Conservation (phyloP, 37 sponge, comb jelly and placozoan species). For the Mnemiopsis leidyi region DNA sequence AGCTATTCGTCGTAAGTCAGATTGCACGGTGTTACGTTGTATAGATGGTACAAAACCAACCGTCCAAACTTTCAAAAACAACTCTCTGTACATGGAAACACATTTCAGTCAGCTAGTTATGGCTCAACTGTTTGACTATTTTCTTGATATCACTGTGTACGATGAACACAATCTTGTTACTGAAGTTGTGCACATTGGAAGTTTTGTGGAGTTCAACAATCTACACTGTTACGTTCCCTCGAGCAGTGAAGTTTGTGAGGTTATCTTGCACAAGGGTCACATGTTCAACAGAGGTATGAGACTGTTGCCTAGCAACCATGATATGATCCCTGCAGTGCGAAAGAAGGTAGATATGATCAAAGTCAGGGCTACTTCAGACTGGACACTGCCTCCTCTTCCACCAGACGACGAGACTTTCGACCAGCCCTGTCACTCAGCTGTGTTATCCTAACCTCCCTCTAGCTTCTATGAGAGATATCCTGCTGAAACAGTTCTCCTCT, state of each 20-base stretch:
- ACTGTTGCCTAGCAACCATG: background rate
- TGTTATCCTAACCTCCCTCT: constrained; percentile 2
- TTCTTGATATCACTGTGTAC: constrained; percentile 1
- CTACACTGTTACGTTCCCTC: constrained; percentile 6
- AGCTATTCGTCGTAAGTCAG: background rate
- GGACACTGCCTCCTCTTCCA: background rate
- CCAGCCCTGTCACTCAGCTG: background rate
- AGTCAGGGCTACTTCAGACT: background rate
- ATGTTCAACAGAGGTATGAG: background rate
- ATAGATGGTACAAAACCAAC: constrained; percentile 24
- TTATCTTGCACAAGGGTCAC: background rate
- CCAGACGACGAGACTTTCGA: background rate
- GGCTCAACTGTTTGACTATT: background rate
- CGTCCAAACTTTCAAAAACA: background rate
- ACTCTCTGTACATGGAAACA: constrained; percentile 39
- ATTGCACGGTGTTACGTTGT: background rate
- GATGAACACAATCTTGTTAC: background rate
- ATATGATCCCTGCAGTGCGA: background rate
- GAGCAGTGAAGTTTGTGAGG: background rate
- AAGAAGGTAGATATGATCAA: background rate
- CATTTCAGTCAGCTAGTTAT: background rate
- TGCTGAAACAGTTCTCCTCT: background rate
- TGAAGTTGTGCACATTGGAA: background rate
- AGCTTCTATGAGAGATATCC: background rate
- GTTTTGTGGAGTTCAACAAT: background rate